phyloP scores from a whole-genome alignment of 2,797 vertebrate genomes.

The Sparidentex hasta region DNA sequence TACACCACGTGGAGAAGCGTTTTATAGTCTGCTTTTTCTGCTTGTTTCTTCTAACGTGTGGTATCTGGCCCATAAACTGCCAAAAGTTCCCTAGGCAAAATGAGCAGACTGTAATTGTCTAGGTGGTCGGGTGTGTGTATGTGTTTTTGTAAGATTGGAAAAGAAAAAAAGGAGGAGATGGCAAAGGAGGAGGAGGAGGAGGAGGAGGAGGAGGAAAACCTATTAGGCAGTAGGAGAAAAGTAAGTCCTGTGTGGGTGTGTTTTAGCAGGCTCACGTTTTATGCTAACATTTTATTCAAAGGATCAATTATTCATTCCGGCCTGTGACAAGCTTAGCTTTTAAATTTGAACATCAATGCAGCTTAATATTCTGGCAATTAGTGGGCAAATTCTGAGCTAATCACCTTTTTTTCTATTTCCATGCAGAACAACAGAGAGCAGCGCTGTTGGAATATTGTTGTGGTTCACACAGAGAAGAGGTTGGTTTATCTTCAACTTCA shows the following conservation, averaged over 20 bases:
- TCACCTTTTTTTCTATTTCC: constrained; percentile 17
- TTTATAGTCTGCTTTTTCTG: constrained; percentile 63
- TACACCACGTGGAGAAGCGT: constrained; percentile 5
- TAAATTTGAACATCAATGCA: constrained; percentile 70
- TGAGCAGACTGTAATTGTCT: constrained; percentile 68
- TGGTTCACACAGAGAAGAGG: constrained; percentile 30
- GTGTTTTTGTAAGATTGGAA: constrained; percentile 61
- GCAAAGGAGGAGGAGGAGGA: constrained; percentile 28
- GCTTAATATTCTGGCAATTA: constrained; percentile 58
- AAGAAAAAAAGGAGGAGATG: constrained; percentile 43
- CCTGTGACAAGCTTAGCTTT: constrained; percentile 68
- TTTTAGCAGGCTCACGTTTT: constrained; percentile 22
- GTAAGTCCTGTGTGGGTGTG: constrained; percentile 56
- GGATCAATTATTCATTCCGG: constrained; percentile 61
- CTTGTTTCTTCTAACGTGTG: constrained; percentile 64
- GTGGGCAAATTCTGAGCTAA: constrained; percentile 42
- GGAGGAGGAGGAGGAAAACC: constrained; percentile 31
- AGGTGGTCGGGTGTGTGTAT: constrained; percentile 55
- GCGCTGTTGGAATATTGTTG: constrained; percentile 40
- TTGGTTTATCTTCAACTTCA: constrained; percentile 59
- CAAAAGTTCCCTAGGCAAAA: constrained; percentile 61
- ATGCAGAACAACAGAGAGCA: constrained; percentile 38
- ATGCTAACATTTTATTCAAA: constrained; percentile 61
- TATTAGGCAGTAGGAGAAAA: constrained; percentile 51
- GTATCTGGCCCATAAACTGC: constrained; percentile 71